These are phyloP conservation scores for Alloscopus bannaensis DNA, from an alignment of 2,888 invertebrate species.

Conservation along the genomic window DNA sequence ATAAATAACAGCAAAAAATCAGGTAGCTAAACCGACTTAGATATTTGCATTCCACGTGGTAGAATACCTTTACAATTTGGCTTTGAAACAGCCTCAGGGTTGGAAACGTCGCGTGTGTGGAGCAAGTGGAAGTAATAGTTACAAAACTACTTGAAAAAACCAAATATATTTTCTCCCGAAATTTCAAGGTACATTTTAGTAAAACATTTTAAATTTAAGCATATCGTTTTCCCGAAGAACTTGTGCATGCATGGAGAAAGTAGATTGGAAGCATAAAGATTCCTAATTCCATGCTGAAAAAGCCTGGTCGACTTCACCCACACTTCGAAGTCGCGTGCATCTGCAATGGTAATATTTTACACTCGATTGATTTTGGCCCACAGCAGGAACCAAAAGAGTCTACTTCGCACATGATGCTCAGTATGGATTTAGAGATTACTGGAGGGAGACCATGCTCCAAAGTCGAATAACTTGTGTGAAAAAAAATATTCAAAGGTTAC, in stretches of 20 bases:
- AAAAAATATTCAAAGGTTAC: constrained; percentile 20
- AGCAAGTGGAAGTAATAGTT: neutral
- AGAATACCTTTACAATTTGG: neutral
- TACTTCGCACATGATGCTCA: constrained; percentile 15
- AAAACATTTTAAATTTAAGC: neutral
- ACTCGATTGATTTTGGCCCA: constrained; percentile 23
- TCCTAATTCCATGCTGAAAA: no score
- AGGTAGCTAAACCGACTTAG: neutral
- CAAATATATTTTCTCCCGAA: neutral
- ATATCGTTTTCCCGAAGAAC: no score
- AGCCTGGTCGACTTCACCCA: no score
- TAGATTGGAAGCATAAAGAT: neutral
- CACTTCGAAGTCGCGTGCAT: no score
- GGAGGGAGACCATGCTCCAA: neutral
- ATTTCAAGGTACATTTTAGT: neutral
- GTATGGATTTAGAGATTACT: constrained; percentile 22
- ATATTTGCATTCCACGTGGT: neutral
- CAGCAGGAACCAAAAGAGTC: constrained; percentile 2
- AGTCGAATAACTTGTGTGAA: neutral
- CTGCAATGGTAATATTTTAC: constrained; percentile 16
- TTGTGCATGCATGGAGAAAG: neutral
- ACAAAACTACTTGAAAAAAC: neutral
- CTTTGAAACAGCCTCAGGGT: neutral
- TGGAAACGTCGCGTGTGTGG: neutral
- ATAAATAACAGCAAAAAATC: neutral